Evolutionary conservation across 2,888 invertebrate genomes (phyloP), one percentile per base, ranked within the genome.

Genomic region (Pristionchus entomophagus): DNA sequence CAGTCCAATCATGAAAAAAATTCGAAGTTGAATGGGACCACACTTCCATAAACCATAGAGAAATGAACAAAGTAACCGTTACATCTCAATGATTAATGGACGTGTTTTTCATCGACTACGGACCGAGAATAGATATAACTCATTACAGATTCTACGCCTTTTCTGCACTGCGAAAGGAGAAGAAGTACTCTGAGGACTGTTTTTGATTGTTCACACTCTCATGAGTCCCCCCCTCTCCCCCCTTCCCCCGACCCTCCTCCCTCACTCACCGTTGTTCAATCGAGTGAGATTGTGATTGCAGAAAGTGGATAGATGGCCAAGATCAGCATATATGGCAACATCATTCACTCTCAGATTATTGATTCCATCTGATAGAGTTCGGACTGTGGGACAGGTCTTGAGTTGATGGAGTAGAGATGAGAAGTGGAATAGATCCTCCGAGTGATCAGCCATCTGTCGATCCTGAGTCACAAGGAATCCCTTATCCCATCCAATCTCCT

Each of bases 231-330:
- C 26, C 32, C 32, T 65, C 29, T 65, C 17, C 17, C 65, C 65
- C 65, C 12, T 41, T 6, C 35, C 38, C 19, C 38, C 38, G 22
- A 38, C n/a, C 69, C 41, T 5, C 17, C 14, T 32, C 41, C 69
- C 19, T 22, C n/a, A 38, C 69, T 81, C 22, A 83, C 83, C 83
- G 17, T 83, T 83, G 45, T 45, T 59, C 26, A 83, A 29, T 45
- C 41, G 38, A 45, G 90, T 88, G 59, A 86, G 88, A 87, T 91
- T 90, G 59, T 88, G 89, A n/a, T 87, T 86, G 86, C 90, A 91
- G 82, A 88, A 91, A 14, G 88, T 88, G 0, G 90, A 88, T 3
- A 91, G 86, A 87, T 91, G 90, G 45, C 90, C 90, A n/a, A 90
- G 77, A 85, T 91, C 90, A n/a, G 89, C 89, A 77, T 87, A 89